Evolutionary conservation across 2,797 vertebrate genomes (phyloP).

Genomic region (Lateolabrax maculatus): DNA sequence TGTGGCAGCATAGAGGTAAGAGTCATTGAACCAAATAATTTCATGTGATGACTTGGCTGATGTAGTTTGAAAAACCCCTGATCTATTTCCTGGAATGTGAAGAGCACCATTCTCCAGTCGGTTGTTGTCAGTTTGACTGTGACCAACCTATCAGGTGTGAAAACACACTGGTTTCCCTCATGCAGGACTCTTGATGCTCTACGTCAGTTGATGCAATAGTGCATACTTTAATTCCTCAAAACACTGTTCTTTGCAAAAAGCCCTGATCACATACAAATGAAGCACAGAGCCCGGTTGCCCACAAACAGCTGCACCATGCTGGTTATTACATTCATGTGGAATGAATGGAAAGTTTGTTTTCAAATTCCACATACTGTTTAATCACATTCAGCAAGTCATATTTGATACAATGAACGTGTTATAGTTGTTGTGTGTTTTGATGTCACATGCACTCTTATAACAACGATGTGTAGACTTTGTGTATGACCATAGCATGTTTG

Average conservation of each 20-base stretch:
- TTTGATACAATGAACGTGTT: not conserved
- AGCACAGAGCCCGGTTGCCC: not conserved
- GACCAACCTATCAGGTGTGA: slow-evolving; percentile 23
- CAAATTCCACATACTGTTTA: not conserved
- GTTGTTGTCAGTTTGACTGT: slow-evolving; percentile 5
- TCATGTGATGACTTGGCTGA: slow-evolving; percentile 12
- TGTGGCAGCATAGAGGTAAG: not conserved
- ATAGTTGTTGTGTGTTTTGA: not conserved
- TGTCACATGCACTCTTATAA: not conserved
- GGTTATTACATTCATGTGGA: not conserved
- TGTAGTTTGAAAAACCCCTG: slow-evolving; percentile 12
- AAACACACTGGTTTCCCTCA: slow-evolving; percentile 4
- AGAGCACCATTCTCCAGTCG: not conserved
- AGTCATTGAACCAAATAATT: not conserved
- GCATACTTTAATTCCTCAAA: not conserved
- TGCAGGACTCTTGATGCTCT: slow-evolving; percentile 4
- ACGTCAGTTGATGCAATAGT: not conserved
- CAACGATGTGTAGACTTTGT: not conserved
- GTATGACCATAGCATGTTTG: not conserved
- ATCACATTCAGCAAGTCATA: not conserved
- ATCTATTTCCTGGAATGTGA: slow-evolving; percentile 18
- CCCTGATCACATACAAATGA: not conserved
- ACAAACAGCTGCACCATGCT: not conserved
- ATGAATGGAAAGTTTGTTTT: too few species aligned
- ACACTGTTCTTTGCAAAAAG: not conserved